Evolutionary conservation across 2,797 vertebrate genomes (phyloP).

Genomic region (Heterohyrax brucei): DNA sequence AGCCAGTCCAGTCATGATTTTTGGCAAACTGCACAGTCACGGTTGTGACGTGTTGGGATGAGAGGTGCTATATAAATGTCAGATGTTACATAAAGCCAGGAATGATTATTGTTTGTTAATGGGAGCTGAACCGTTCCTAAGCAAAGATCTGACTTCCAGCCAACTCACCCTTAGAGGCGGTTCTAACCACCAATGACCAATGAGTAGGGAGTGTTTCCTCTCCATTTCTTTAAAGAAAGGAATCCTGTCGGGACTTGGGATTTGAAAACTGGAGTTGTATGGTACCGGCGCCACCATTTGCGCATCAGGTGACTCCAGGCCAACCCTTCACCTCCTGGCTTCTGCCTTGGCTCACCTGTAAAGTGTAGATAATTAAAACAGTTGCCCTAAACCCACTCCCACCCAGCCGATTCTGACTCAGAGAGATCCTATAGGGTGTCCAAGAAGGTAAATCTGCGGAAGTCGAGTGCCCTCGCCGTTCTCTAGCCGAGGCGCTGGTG

Average conservation of each 20-base stretch:
- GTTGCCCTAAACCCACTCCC: no score
- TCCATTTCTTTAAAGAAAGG: conserved; percentile 8
- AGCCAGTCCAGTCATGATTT: conserved; percentile 79
- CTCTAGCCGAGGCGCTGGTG: no score
- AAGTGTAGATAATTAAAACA: neutral
- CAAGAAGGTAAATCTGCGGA: no score
- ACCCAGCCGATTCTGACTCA: no score
- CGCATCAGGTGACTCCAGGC: neutral
- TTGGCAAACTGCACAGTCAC: conserved; percentile 79
- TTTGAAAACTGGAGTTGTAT: neutral
- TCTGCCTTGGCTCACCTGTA: conserved; percentile 5
- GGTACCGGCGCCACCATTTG: neutral
- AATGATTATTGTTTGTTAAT: conserved; percentile 76
- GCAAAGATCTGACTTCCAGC: conserved; percentile 57
- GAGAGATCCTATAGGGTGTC: no score
- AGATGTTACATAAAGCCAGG: conserved; percentile 80
- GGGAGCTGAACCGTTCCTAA: conserved; percentile 73
- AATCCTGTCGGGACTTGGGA: neutral
- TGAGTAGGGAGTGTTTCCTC: neutral
- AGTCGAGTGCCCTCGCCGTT: no score
- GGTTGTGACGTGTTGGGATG: conserved; percentile 61
- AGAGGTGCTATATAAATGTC: conserved; percentile 77
- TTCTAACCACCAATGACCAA: neutral
- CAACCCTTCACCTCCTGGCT: neutral
- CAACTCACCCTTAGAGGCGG: conserved; percentile 42